Percentiles rank a stretch among this genome's conserved stretches.
phyloP scores from a whole-genome alignment of 1,140 invertebrate genomes.

The Acyrthosiphon pisum region DNA sequence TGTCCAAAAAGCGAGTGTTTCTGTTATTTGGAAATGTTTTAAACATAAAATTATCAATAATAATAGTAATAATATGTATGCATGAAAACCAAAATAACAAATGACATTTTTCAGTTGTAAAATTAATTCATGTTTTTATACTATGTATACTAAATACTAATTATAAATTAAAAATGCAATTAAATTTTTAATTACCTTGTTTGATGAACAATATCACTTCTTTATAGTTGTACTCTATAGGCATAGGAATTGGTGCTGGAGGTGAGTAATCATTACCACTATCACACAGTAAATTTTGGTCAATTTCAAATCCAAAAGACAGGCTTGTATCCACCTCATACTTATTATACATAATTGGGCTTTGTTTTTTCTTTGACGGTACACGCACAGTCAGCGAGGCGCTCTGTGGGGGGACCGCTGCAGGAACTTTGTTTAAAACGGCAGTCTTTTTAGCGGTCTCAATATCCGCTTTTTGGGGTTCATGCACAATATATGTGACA shows the following conservation, averaged over 20 bases:
- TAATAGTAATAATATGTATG: not conserved
- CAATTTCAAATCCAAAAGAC: constrained; percentile 54
- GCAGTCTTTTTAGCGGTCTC: constrained; percentile 55
- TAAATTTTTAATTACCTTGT: constrained; percentile 31
- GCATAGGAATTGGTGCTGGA: constrained; percentile 47
- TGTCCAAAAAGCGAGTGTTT: not conserved
- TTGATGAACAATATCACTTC: constrained; percentile 56
- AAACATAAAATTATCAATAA: not conserved
- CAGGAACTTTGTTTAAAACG: constrained; percentile 57
- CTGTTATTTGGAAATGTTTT: not conserved
- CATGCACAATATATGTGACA: constrained; percentile 53
- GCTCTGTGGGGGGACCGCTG: constrained; percentile 43
- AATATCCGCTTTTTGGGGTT: constrained; percentile 34
- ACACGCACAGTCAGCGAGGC: constrained; percentile 52
- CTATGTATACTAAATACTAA: not conserved
- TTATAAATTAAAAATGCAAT: not conserved
- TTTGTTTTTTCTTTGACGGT: constrained; percentile 56
- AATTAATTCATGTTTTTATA: too few relatives aligned
- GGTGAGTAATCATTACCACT: constrained; percentile 33
- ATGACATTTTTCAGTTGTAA: not conserved
- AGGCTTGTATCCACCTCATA: constrained; percentile 53
- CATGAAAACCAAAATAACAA: not conserved
- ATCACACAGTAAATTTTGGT: constrained; percentile 56
- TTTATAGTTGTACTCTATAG: constrained; percentile 54
- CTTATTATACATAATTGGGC: constrained; percentile 54